These are phyloP conservation scores for Idris sp. DNA, from an alignment of 1,140 invertebrate genomes.

Conservation along the genomic window DNA sequence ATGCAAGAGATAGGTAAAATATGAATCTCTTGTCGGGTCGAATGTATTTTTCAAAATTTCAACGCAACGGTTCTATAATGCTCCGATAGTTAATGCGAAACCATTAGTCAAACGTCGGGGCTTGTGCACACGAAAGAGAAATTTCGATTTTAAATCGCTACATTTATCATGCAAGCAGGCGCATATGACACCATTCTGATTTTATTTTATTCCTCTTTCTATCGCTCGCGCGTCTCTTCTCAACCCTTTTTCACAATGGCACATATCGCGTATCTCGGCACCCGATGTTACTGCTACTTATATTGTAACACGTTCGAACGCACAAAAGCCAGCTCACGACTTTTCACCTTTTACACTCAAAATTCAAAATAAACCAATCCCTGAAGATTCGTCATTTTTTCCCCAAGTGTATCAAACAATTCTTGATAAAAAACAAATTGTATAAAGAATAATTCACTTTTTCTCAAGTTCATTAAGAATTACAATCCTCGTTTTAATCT, in stretches of 20 bases:
- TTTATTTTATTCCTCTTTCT: slow-evolving; percentile 76
- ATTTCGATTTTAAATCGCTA: slow-evolving; percentile 79
- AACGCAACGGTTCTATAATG: slow-evolving; percentile 76
- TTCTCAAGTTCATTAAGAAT: too few species aligned
- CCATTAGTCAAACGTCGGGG: slow-evolving; percentile 78
- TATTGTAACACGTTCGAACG: slow-evolving; percentile 61
- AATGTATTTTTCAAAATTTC: slow-evolving; percentile 78
- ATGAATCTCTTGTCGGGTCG: slow-evolving; percentile 75
- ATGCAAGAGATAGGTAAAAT: slow-evolving; percentile 61
- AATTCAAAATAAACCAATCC: slow-evolving; percentile 53
- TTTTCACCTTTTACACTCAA: slow-evolving; percentile 49
- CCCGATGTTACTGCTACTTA: slow-evolving; percentile 62
- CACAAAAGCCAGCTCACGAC: slow-evolving; percentile 60
- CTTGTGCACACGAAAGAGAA: slow-evolving; percentile 78
- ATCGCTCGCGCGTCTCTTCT: slow-evolving; percentile 59
- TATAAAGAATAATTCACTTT: too few species aligned
- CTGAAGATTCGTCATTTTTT: slow-evolving; percentile 24
- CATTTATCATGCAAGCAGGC: slow-evolving; percentile 79
- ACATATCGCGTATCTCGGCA: slow-evolving; percentile 51
- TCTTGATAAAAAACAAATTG: too few species aligned
- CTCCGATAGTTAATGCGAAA: slow-evolving; percentile 77
- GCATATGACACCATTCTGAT: slow-evolving; percentile 78
- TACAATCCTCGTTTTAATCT: too few species aligned
- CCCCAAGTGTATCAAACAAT: too few species aligned
- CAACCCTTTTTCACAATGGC: slow-evolving; percentile 69